Evolutionary conservation across 2,888 invertebrate genomes (phyloP), one percentile per base, ranked within the genome.

Genomic region (Crocallis elinguaria): DNA sequence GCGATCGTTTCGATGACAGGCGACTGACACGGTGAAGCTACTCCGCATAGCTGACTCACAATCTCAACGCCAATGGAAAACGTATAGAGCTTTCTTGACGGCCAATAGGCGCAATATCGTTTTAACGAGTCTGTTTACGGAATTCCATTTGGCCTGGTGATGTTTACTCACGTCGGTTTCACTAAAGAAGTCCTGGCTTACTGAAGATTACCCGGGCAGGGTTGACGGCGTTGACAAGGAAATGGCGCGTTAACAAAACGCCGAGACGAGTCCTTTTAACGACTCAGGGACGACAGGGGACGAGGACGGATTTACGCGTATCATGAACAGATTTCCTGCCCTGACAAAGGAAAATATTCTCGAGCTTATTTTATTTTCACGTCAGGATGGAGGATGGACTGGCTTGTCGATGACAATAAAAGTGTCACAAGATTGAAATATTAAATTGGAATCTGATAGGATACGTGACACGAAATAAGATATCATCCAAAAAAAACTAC

Each of bases 1-100:
- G 77, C 86, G 88, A 87, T 86, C 87, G 88, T 79, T 84, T 72
- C 80, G 88, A 81, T 89, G 89, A 89, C 89, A 89, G 84, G 72
- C 82, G 83, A 73, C 77, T 85, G 87, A 87, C 86, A 82, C 76
- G 67, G 73, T 77, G 64, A 66, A 79, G 80, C 80, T 79, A 77
- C 83, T 84, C 79, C 75, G 81, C 79, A 77, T 75, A 77, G 81
- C 82, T 86, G 87, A 88, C 71, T 88, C 88, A 86, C 82, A 74
- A 69, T 70, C 79, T 75, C 73, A 74, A 74, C 74, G 68, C 82
- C 84, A 79, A 82, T 85, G 78, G 76, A 79, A 79, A 75, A 75
- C 74, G 73, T 71, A 78, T 73, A 64, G 68, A 74, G 65, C 51
- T 73, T 67, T 67, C 71, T 73, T 72, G 68, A 73, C 71, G 70